These are phyloP conservation scores for Tortricodes alternella DNA, from an alignment of 2,888 invertebrate species.

Conservation along the genomic window DNA sequence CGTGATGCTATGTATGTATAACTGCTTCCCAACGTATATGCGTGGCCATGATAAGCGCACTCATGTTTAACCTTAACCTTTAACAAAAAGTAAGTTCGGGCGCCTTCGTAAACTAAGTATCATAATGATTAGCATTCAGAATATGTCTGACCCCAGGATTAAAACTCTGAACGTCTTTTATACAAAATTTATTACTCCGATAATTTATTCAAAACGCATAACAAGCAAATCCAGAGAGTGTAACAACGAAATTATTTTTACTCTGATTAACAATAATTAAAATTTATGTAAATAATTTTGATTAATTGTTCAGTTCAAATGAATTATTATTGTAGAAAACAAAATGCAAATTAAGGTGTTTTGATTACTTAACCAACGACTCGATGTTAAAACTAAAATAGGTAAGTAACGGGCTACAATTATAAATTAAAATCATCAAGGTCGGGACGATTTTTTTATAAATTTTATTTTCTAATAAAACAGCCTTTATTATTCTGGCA, in stretches of 20 bases:
- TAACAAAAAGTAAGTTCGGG: neutral
- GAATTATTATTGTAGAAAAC: conserved; percentile 12
- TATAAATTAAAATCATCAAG: neutral
- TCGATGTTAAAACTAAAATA: conserved; percentile 4
- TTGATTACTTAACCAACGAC: conserved; percentile 3
- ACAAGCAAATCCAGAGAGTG: conserved; percentile 8
- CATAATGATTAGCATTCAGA: conserved; percentile 24
- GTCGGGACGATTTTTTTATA: too few species aligned
- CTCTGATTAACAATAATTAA: conserved; percentile 8
- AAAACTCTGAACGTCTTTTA: conserved; percentile 26
- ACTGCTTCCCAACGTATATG: too few species aligned
- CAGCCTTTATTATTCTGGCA: conserved; percentile 3
- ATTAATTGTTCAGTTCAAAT: neutral
- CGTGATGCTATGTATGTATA: too few species aligned
- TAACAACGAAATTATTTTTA: conserved; percentile 12
- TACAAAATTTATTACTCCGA: conserved; percentile 27
- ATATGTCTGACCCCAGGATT: conserved; percentile 21
- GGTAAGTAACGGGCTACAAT: neutral
- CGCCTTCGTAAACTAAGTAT: conserved; percentile 12
- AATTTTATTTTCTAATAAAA: too few species aligned
- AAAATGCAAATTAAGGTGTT: conserved; percentile 11
- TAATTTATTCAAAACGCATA: conserved; percentile 27
- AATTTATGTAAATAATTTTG: conserved; percentile 20
- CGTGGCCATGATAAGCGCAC: too few species aligned
- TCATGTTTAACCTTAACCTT: too few species aligned